Conservation (phyloP, 2,888 invertebrate genomes). For the Drosophila picticornis region DNA sequence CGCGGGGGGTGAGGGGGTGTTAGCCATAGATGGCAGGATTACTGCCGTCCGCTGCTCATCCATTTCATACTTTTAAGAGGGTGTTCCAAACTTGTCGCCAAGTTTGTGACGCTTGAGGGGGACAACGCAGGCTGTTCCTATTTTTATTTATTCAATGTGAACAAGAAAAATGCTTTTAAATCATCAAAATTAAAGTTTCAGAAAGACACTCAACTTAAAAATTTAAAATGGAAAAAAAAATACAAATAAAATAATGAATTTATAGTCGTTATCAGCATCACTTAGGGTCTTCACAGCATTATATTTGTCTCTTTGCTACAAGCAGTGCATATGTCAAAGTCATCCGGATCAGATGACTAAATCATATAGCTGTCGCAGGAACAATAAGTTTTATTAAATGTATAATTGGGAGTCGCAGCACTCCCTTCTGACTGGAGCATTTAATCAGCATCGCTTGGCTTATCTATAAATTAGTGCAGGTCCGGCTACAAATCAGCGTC, state of each 20-base stretch:
- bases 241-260: too few species aligned
- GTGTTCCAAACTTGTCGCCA: background rate
- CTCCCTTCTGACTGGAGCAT: background rate
- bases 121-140: background rate
- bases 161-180: background rate
- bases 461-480: slow-evolving; percentile 66
- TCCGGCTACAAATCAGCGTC: slow-evolving; percentile 55
- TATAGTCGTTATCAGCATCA: background rate
- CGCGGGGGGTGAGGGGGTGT: background rate
- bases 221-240: background rate
- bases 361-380: background rate
- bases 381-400: background rate
- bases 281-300: background rate
- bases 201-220: background rate
- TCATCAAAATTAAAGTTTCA: background rate
- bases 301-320: background rate
- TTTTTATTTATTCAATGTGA: background rate
- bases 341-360: background rate
- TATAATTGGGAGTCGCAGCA: background rate
- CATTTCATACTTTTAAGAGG: background rate
- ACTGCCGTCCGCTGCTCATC: slow-evolving; percentile 12
- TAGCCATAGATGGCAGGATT: slow-evolving; percentile 19
- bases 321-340: background rate
- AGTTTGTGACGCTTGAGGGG: background rate
- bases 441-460: slow-evolving; percentile 42